These are phyloP conservation scores for Achroia grisella DNA, from an alignment of 1,140 invertebrate species.

Conservation along the genomic window DNA sequence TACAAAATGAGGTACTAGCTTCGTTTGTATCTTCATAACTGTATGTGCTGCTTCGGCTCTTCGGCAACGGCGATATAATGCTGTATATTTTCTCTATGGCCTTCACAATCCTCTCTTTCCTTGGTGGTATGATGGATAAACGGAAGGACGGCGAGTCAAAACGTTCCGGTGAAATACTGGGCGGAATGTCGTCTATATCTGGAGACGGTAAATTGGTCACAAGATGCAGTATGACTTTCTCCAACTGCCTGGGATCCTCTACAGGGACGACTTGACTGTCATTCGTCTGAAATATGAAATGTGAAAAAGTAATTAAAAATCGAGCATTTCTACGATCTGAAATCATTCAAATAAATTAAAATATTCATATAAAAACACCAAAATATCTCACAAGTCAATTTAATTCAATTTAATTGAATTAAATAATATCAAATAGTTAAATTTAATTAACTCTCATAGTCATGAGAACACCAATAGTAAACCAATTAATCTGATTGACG, in stretches of 20 bases:
- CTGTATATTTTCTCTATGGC: conserved; percentile 69
- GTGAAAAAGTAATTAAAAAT: too few species aligned
- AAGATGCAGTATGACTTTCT: conserved; percentile 79
- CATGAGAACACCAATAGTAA: too few species aligned
- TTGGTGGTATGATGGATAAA: conserved; percentile 69
- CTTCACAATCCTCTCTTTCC: conserved; percentile 63
- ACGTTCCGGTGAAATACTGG: conserved; percentile 8
- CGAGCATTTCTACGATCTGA: too few species aligned
- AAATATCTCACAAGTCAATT: too few species aligned
- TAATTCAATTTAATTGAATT: too few species aligned
- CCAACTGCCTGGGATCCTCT: conserved; percentile 78
- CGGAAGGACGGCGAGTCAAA: conserved; percentile 17
- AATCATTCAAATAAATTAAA: too few species aligned
- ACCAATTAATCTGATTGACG: too few species aligned
- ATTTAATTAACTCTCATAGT: too few species aligned
- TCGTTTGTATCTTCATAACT: neutral
- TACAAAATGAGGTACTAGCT: too few species aligned
- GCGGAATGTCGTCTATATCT: conserved; percentile 9
- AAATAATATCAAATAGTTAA: too few species aligned
- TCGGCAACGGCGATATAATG: conserved; percentile 20
- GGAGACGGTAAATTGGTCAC: conserved; percentile 77
- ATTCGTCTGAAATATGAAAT: conserved; percentile 14
- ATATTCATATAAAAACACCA: too few species aligned
- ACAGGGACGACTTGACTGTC: conserved; percentile 37
- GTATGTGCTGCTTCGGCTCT: neutral